Percentiles rank a stretch among this genome's conserved stretches.
phyloP scores from a whole-genome alignment of 2,113 vertebrate species.

The Mus musculus region GRCm39 chr3:100963501-100964000 shows the following conservation, averaged over 20 bases:
- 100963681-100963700: constrained; percentile 94
- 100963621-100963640: constrained; percentile 92
- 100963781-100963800: constrained; percentile 92
- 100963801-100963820: constrained; percentile 83
- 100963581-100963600: constrained; percentile 91
- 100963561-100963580: constrained; percentile 93
- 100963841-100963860: constrained; percentile 92
- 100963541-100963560: constrained; percentile 90
- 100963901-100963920: constrained; percentile 97
- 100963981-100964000: constrained; percentile 51
- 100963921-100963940: constrained; percentile 91
- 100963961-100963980: constrained; percentile 86
- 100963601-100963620: constrained; percentile 90
- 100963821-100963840: constrained; percentile 82
- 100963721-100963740: constrained; percentile 92
- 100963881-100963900: constrained; percentile 91
- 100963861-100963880: constrained; percentile 93
- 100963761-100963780: constrained; percentile 92
- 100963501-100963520: neutral
- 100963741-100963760: constrained; percentile 89
- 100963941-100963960: constrained; percentile 89
- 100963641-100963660: constrained; percentile 95
- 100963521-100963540: rapidly evolving
- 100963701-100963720: constrained; percentile 92
- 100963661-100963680: constrained; percentile 92